phyloP scores from a whole-genome alignment of 2,888 invertebrate genomes.

The Pollenia labialis region DNA sequence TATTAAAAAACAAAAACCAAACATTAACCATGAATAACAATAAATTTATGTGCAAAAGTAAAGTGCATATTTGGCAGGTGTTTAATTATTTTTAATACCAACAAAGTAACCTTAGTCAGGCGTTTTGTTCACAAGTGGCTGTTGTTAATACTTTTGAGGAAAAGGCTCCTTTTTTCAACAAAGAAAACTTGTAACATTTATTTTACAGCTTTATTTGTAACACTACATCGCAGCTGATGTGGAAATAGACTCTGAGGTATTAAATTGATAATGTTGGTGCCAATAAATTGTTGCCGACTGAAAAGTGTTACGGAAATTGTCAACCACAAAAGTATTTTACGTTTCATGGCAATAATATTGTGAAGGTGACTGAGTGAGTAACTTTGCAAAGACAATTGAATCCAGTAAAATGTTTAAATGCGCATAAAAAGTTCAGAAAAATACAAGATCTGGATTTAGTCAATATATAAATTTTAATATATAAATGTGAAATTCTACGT shows the following conservation, averaged over 20 bases:
- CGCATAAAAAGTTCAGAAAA: too few relatives aligned
- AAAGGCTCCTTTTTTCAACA: neutral
- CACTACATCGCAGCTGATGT: constrained; percentile 7
- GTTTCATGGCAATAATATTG: neutral
- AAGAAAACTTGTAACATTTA: neutral
- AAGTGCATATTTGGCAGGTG: constrained; percentile 34
- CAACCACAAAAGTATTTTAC: too few relatives aligned
- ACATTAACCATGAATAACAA: neutral
- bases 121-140: constrained; percentile 14
- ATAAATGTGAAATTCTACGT: too few relatives aligned
- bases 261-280: too few relatives aligned
- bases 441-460: too few relatives aligned
- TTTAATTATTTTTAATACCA: constrained; percentile 32
- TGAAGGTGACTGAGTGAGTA: neutral
- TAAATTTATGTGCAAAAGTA: neutral
- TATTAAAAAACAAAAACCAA: neutral
- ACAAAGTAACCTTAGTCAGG: constrained; percentile 44
- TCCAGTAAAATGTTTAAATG: too few relatives aligned
- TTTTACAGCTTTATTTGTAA: neutral
- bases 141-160: neutral
- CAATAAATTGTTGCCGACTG: neutral
- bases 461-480: too few relatives aligned
- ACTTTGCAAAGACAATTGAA: too few relatives aligned
- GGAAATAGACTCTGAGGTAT: constrained; percentile 5
- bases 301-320: neutral